Evolutionary conservation across 2,113 vertebrate genomes (phyloP).

Genomic region (Tretioscincus oriximinensis): DNA sequence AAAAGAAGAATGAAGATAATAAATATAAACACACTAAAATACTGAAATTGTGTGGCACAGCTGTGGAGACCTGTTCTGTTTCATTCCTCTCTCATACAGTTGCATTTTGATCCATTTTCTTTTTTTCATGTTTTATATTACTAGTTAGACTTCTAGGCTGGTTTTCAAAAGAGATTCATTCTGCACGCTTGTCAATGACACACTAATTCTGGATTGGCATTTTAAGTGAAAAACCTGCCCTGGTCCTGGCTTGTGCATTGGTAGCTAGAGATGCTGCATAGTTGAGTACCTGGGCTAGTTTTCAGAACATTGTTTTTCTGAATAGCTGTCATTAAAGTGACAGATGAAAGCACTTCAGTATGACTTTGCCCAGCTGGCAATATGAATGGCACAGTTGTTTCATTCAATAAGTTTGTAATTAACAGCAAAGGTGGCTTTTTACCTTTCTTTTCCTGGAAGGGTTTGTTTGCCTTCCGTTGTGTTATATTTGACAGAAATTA

Average conservation of each 20-base stretch:
- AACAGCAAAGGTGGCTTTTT: neutral
- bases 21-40: neutral
- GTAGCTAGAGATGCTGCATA: no score
- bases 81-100: neutral
- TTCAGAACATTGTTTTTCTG: no score
- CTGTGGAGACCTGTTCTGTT: neutral
- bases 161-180: neutral
- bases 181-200: neutral
- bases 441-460: neutral
- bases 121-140: neutral
- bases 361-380: neutral
- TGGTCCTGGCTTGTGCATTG: no score
- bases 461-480: neutral
- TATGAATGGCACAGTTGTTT: neutral
- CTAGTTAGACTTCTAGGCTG: neutral
- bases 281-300: no score
- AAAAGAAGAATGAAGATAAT: no score
- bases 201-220: no score
- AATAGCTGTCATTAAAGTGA: neutral
- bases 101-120: neutral
- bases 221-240: no score
- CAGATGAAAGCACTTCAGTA: neutral
- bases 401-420: neutral
- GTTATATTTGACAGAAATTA: neutral
- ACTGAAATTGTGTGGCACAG: neutral